These are phyloP conservation scores for Speoplatyrhinus poulsoni DNA, from an alignment of 2,113 vertebrate genomes.

Conservation along the genomic window DNA sequence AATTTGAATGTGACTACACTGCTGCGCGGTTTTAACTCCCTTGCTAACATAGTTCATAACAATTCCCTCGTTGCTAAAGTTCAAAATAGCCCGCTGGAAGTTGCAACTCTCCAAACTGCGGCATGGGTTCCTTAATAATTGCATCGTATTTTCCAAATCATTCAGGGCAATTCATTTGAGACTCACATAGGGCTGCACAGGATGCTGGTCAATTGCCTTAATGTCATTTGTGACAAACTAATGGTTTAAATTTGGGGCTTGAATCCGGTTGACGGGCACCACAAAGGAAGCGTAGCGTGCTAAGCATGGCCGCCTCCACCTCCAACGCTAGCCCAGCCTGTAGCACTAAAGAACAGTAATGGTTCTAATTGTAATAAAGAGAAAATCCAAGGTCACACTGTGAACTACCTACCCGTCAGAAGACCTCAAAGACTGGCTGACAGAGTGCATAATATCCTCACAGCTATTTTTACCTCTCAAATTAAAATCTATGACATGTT, in stretches of 20 bases:
- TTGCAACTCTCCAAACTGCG: conserved; percentile 17
- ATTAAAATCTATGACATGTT: conserved; percentile 89
- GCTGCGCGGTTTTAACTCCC: background rate
- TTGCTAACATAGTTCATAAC: background rate
- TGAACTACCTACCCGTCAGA: conserved; percentile 82
- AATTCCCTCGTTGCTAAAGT: background rate
- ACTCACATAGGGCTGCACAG: conserved; percentile 28
- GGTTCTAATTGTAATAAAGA: conserved; percentile 77
- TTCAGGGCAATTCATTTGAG: conserved; percentile 37
- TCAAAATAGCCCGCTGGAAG: conserved; percentile 6
- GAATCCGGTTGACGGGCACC: conserved; percentile 57
- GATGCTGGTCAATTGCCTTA: conserved; percentile 48
- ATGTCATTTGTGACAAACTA: conserved; percentile 61
- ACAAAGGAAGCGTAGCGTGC: conserved; percentile 50
- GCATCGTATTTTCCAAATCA: conserved; percentile 46
- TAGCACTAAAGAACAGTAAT: conserved; percentile 67
- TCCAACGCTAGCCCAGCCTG: conserved; percentile 39
- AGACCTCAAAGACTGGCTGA: conserved; percentile 81
- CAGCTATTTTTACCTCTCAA: conserved; percentile 86
- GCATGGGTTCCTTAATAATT: conserved; percentile 11
- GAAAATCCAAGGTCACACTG: conserved; percentile 80
- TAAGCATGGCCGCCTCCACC: conserved; percentile 32
- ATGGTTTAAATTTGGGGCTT: conserved; percentile 54
- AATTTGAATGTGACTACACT: background rate
- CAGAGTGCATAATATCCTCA: conserved; percentile 85